These are phyloP conservation scores for Fundulus diaphanus DNA, from an alignment of 2,797 vertebrate species.

Conservation along the genomic window DNA sequence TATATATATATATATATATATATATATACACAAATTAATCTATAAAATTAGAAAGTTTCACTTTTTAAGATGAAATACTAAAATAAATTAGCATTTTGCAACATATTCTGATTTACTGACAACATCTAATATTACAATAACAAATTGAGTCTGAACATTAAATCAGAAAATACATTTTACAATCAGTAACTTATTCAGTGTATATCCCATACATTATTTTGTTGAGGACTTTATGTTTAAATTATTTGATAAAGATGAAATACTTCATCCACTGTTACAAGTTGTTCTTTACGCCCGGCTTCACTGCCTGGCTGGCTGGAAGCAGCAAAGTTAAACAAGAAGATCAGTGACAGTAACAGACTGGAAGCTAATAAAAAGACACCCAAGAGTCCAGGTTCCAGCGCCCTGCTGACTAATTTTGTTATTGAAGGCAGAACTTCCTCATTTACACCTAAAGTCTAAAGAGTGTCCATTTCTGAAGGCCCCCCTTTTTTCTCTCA, in stretches of 20 bases:
- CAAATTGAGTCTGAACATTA: too few species aligned
- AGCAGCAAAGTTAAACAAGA: slow-evolving; percentile 35
- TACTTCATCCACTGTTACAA: background rate
- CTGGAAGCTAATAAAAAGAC: background rate
- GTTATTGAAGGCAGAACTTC: slow-evolving; percentile 6
- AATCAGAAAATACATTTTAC: too few species aligned
- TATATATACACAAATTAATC: too few species aligned
- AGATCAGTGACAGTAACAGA: slow-evolving; percentile 15
- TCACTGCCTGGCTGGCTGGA: slow-evolving; percentile 20
- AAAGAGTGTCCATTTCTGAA: background rate
- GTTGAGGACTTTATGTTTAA: background rate
- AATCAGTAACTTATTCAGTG: background rate
- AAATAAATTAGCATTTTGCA: background rate
- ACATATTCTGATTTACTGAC: background rate
- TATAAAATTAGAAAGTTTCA: background rate
- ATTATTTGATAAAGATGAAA: background rate
- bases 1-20: too few species aligned
- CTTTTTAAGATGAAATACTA: background rate
- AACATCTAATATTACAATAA: background rate
- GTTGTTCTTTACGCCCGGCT: background rate
- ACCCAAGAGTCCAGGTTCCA: background rate
- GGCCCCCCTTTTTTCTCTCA: background rate
- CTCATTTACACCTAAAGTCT: slow-evolving; percentile 25
- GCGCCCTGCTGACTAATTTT: slow-evolving; percentile 17
- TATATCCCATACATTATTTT: background rate